Evolutionary conservation across 1,140 invertebrate genomes (phyloP).

Genomic region (Kradibia gibbosae): DNA sequence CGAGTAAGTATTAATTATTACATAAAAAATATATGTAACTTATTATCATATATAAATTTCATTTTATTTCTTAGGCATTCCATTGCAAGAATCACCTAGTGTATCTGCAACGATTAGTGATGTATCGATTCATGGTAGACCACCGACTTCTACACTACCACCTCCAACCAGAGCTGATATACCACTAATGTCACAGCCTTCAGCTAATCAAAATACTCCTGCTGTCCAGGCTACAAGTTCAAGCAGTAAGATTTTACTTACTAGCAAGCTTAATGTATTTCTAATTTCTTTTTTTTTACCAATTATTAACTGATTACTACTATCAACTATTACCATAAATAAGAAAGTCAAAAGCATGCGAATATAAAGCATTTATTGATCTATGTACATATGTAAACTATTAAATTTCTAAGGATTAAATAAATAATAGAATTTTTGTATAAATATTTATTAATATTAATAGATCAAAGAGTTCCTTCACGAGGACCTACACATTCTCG

Average conservation of each 20-base stretch:
- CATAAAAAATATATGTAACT: conserved; percentile 13
- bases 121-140: conserved; percentile 67
- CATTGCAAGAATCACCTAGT: conserved; percentile 66
- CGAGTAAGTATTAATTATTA: conserved; percentile 76
- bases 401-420: not conserved
- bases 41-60: conserved; percentile 1
- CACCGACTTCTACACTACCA: conserved; percentile 43
- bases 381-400: not conserved
- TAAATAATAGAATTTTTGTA: not conserved
- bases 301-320: not conserved
- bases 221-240: conserved; percentile 55
- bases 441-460: not conserved
- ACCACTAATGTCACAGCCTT: conserved; percentile 55
- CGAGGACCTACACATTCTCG: conserved; percentile 79
- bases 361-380: too few relatives aligned
- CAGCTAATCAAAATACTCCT: conserved; percentile 52
- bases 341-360: too few relatives aligned
- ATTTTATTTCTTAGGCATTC: conserved; percentile 62
- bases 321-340: too few relatives aligned
- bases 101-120: conserved; percentile 62
- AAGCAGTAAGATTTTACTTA: conserved; percentile 54
- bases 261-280: not conserved
- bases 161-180: conserved; percentile 51
- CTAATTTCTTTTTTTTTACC: not conserved
- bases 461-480: conserved; percentile 79